Evolutionary conservation across 1,140 invertebrate genomes (phyloP), one percentile per base, ranked within the genome.

Genomic region (Aleiodes sp.): DNA sequence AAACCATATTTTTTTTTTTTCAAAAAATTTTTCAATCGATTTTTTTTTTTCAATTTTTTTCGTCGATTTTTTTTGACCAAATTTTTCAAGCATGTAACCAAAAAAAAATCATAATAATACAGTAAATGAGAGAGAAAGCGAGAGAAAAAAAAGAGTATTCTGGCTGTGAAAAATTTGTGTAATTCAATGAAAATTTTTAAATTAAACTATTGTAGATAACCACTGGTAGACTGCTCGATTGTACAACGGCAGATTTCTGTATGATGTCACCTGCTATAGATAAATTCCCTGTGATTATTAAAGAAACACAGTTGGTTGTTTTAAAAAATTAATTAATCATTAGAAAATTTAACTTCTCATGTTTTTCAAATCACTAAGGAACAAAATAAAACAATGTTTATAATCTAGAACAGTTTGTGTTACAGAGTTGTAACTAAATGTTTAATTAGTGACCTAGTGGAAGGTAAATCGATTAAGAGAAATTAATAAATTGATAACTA

Each of bases 211-310:
- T 78, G 80, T 80, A 78, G 78, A 71, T 72, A 85, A 85, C 82
- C 82, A 82, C 80, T 82, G 78, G 84, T 80, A 82, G n/a, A n/a
- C n/a, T n/a, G n/a, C n/a, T n/a, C n/a, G n/a, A n/a, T n/a, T n/a
- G n/a, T n/a, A n/a, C n/a, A n/a, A 84, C 80, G 76, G 77, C 81
- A 79, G 78, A 82, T 80, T 81, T 84, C 74, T 81, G 78, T 80
- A 80, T 81, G 84, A 84, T 82, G 83, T 84, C 84, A 78, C 83
- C 84, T 84, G 84, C 84, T 80, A 83, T 76, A 80, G 82, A 80
- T 84, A 83, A 84, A 33, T 8, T 33, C 80, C 84, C 84, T 86
- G 84, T 83, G 84, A 85, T 86, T 85, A 84, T 86, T 84, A 85
- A 76, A 75, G 79, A 84, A 76, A 83, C 67, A 83, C 80, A 83